Evolutionary conservation across 1,140 invertebrate genomes (phyloP).

Genomic region (Saccostrea glomerata): DNA sequence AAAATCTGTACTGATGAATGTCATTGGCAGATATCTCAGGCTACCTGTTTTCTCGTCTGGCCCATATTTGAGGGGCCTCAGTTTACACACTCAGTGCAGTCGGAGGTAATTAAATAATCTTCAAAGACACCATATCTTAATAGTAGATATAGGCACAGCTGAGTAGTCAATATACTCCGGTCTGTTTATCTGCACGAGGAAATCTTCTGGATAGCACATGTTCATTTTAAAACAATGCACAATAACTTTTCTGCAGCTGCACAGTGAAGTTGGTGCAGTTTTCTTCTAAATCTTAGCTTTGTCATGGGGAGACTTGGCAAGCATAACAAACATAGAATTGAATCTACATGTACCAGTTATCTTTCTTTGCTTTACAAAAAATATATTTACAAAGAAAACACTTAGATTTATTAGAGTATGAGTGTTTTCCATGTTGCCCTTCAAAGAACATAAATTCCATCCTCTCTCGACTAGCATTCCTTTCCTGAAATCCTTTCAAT

Average conservation of each 20-base stretch:
- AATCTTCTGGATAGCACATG: neutral
- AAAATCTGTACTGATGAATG: neutral
- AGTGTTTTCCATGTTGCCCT: neutral
- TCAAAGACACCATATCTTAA: neutral
- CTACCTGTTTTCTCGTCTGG: slow-evolving; percentile 9
- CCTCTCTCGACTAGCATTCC: neutral
- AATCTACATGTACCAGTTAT: neutral
- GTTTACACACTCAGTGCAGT: neutral
- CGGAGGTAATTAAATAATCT: neutral
- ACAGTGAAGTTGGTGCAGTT: neutral
- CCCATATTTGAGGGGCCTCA: neutral
- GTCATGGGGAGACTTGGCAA: neutral
- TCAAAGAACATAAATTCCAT: neutral
- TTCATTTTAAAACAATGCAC: neutral
- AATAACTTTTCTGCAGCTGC: neutral
- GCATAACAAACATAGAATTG: neutral
- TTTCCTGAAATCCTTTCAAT: neutral
- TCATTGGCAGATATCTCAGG: slow-evolving; percentile 12
- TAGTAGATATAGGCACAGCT: neutral
- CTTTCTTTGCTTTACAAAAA: neutral
- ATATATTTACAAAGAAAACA: neutral
- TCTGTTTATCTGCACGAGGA: neutral
- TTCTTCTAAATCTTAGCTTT: neutral
- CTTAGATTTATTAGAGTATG: neutral
- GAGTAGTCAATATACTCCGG: neutral